phyloP scores from a whole-genome alignment of 2,113 vertebrate species.

The Sturnus vulgaris region DNA sequence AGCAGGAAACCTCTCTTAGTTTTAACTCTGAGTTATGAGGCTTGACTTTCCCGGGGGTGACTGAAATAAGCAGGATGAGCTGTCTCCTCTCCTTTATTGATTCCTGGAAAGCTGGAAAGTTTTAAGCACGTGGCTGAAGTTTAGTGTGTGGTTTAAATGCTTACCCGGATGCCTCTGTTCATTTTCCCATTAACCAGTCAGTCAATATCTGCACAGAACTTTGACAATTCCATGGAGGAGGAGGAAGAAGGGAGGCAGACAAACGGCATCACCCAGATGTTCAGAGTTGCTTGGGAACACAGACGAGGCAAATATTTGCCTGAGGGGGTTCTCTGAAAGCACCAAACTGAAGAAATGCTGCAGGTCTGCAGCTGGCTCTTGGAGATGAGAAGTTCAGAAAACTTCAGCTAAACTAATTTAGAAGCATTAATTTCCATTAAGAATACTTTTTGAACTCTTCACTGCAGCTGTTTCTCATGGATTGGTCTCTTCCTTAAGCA shows the following conservation, averaged over 20 bases:
- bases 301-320: background rate
- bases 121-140: background rate
- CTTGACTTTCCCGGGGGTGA: background rate
- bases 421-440: background rate
- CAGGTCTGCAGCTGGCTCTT: background rate
- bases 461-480: background rate
- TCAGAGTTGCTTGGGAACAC: background rate
- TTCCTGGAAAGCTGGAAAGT: background rate
- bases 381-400: background rate
- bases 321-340: background rate
- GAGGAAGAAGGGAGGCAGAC: background rate
- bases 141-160: background rate
- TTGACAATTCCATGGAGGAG: background rate
- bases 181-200: background rate
- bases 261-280: background rate
- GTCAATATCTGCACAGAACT: background rate
- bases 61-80: background rate
- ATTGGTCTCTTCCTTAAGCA: background rate
- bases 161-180: background rate
- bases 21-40: accelerated
- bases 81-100: background rate
- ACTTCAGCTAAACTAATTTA: background rate
- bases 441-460: background rate
- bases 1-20: background rate
- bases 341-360: background rate